Evolutionary conservation across 2,797 vertebrate genomes (phyloP), one percentile per base, ranked within the genome.

Genomic region (Yasuhikotakia modesta): DNA sequence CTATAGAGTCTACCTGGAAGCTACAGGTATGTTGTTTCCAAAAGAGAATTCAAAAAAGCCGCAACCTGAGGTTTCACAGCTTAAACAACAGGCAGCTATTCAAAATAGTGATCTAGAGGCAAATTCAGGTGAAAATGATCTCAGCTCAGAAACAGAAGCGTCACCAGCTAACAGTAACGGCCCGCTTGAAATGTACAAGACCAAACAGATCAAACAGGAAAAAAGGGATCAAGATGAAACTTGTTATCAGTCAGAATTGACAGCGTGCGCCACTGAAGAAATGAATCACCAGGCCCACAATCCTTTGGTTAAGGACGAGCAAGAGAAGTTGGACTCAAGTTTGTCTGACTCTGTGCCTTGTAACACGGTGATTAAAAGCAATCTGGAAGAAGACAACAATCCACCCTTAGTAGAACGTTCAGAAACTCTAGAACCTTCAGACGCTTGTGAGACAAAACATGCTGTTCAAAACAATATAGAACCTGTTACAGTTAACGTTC

Each of bases 1-100:
- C 1, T 96, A 95, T 85, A 92, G 86, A 58, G 88, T 90, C 1
- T 95, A 93, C 85, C 84, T 96, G 63, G 92, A 94, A 79, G 87
- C 85, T 6, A 78, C 89, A 0, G 88, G 86, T 21, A 64, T 85
- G 73, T 67, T 89, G 46, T 78, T 81, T 72, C 39, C 84, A 48
- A 71, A 61, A 35, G 84, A 65, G 70, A 52, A 65, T 22, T 75
- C 66, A 64, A 76, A 64, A 58, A 86, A 27, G 80, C 63, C 60
- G 19, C 72, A 58, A 0, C 52, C 81, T 53, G 80, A 87, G 57
- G 60, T 73, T 1, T 4, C 65, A 22, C 66, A 74, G 43, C 46
- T 73, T 52, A 84, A 87, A 86, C 48, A 63, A 58, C 87, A 87
- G 55, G 46, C 68, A 13, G 73, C 83, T 55, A 13, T 45, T 19